Base-by-base conservation (phyloP, 2,113 vertebrate species). In the Lontra canadensis region DNA sequence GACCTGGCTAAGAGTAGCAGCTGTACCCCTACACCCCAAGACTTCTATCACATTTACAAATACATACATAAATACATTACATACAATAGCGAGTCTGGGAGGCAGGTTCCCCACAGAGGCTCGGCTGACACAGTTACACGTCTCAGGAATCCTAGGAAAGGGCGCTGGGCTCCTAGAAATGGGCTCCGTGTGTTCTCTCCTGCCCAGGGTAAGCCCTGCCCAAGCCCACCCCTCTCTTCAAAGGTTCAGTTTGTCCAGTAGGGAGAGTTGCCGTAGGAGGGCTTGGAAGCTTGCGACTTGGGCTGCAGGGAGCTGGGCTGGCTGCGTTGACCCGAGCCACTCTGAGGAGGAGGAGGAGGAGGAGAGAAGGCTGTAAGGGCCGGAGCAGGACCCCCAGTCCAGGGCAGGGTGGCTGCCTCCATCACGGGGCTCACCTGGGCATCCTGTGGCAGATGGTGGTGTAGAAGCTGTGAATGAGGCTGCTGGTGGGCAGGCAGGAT, bases 401-500 rank as follows among this genome's bases (percentile, higher is more conserved):
- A 80, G 15, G 61, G 73, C n/a, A 39, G n/a, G 82, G 55, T 25
- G 55, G 74, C 93, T 15, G 8, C 80, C 67, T 23, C 82, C 57
- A 34, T 67, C 6, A 6, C 39, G 7, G 0, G 0, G 87, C 98
- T 99, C 95, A 99, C 99, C 99, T 99, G 99, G 89, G 98, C 97
- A 18, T 99, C 99, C 96, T 99, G 99, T 1, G 99, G 98, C 15
- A 99, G 99, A 86, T 99, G 99, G 88, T 99, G 99, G 97, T 99
- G 99, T 87, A 99, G 98, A 98, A 99, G 98, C 99, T 99, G 99
- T 39, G 99, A 99, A 96, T 99, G 99, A 83, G 99, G 99, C 98
- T 99, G 99, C 99, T 99, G 99, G 98, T 99, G 99, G 0, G 99
- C 99, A 26, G 99, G 99, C 96, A 99, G 98, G 98, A 99, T 99